These are phyloP conservation scores for Scomber japonicus DNA, from an alignment of 2,113 vertebrate species.

Conservation along the genomic window DNA sequence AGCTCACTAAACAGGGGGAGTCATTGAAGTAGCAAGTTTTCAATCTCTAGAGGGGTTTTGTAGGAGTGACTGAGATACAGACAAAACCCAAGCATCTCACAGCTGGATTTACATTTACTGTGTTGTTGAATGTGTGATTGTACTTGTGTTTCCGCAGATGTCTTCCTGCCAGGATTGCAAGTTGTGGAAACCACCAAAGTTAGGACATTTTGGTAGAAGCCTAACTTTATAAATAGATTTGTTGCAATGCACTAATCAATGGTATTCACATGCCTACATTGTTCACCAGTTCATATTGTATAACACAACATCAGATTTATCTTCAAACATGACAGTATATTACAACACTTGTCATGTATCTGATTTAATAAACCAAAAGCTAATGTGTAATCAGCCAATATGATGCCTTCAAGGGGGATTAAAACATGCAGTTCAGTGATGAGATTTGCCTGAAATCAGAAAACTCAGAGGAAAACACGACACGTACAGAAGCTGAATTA, in stretches of 20 bases:
- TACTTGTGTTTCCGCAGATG: not conserved
- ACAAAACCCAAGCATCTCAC: slow-evolving; percentile 21
- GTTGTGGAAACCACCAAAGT: not conserved
- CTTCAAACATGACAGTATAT: not conserved
- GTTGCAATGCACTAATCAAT: too few species aligned
- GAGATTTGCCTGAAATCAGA: not conserved
- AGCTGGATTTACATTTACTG: slow-evolving; percentile 8
- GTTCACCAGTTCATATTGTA: too few species aligned
- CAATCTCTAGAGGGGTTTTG: too few species aligned
- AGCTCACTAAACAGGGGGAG: too few species aligned
- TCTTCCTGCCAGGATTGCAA: not conserved
- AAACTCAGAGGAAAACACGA: not conserved
- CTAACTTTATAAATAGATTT: too few species aligned
- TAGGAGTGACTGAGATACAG: slow-evolving; percentile 15
- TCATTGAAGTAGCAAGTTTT: too few species aligned
- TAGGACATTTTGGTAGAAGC: not conserved
- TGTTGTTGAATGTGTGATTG: not conserved
- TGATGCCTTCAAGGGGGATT: not conserved
- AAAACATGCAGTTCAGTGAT: not conserved
- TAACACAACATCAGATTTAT: too few species aligned
- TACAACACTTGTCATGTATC: too few species aligned
- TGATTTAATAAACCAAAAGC: not conserved
- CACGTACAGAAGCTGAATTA: not conserved
- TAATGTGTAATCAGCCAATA: not conserved
- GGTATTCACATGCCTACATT: not conserved